These are phyloP conservation scores for Schrankia costaestrigalis DNA, from an alignment of 2,888 invertebrate genomes.

Conservation along the genomic window DNA sequence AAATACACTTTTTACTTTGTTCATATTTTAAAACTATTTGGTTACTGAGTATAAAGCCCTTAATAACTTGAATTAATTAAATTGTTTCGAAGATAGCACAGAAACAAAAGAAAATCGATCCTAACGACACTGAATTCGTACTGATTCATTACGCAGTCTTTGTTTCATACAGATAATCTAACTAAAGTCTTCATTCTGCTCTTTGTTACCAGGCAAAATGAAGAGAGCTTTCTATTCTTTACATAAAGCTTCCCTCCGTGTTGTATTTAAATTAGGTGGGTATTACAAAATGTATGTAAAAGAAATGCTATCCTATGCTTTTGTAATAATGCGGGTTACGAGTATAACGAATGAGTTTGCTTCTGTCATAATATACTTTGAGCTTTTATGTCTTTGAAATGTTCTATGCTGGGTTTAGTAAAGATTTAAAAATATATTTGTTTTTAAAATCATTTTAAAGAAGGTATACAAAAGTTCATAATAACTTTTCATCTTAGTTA, in stretches of 20 bases:
- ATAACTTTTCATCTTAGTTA: no score
- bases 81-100: slow-evolving; percentile 11
- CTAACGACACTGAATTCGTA: slow-evolving; percentile 24
- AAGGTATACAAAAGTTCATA: no score
- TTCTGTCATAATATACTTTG: no score
- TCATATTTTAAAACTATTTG: no score
- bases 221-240: slow-evolving; percentile 18
- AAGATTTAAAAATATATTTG: no score
- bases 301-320: not conserved
- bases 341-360: no score
- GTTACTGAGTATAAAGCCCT: no score
- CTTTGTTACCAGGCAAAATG: slow-evolving; percentile 26
- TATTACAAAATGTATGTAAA: slow-evolving; percentile 9
- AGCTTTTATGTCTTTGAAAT: no score
- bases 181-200: slow-evolving; percentile 24
- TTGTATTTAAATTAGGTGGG: slow-evolving; percentile 28
- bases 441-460: no score
- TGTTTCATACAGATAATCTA: slow-evolving; percentile 35
- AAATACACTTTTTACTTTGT: no score
- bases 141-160: slow-evolving; percentile 32
- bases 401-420: no score
- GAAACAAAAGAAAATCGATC: slow-evolving; percentile 35
- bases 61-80: no score
- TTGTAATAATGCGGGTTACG: not conserved
- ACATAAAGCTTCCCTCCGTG: slow-evolving; percentile 16